These are phyloP conservation scores for Pristionchus entomophagus DNA, from an alignment of 2,888 invertebrate species.

Conservation along the genomic window DNA sequence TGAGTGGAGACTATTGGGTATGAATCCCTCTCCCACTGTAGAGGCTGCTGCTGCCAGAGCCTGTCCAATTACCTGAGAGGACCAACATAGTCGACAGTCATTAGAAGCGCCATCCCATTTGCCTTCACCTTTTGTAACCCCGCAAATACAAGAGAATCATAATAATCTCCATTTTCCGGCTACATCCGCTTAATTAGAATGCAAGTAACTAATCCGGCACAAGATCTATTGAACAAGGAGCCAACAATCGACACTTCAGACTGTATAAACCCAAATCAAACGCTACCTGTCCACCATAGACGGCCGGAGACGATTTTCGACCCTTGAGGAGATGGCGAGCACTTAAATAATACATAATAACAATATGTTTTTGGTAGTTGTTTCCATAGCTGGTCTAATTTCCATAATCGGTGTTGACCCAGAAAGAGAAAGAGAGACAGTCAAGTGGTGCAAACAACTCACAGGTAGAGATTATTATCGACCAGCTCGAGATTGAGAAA, in stretches of 20 bases:
- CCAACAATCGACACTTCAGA: no score
- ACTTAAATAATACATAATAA: constrained; percentile 52
- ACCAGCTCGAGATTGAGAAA: constrained; percentile 66
- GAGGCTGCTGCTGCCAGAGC: constrained; percentile 77
- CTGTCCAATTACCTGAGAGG: constrained; percentile 71
- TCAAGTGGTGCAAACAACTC: constrained; percentile 48
- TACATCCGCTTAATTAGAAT: no score
- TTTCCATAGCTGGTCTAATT: neutral
- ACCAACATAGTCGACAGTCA: no score
- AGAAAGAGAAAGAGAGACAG: neutral
- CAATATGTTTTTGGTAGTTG: neutral
- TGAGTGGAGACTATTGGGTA: constrained; percentile 77
- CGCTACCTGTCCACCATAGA: constrained; percentile 77
- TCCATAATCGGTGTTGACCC: constrained; percentile 3
- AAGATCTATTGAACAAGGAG: no score
- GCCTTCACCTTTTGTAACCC: no score
- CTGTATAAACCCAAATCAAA: neutral
- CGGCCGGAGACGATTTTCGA: constrained; percentile 65
- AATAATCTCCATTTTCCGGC: no score
- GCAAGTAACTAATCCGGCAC: no score
- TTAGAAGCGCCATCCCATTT: no score
- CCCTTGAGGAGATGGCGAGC: constrained; percentile 69
- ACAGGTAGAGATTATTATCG: constrained; percentile 68
- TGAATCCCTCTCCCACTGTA: constrained; percentile 76
- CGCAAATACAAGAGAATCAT: neutral